phyloP scores from a whole-genome alignment of 2,113 vertebrate species.

The Eptesicus fuscus region DNA sequence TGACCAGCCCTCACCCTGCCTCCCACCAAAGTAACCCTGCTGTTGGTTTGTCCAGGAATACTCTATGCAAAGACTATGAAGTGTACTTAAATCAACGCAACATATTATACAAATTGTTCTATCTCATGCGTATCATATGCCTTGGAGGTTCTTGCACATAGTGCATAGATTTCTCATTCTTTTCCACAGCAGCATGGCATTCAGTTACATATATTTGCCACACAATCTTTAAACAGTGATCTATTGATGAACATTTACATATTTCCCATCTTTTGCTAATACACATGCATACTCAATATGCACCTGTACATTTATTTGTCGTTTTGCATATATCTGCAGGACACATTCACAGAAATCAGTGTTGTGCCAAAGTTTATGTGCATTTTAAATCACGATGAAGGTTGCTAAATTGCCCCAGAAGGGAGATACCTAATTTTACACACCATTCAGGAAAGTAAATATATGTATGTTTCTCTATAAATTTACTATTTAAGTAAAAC shows the following conservation, averaged over 20 bases:
- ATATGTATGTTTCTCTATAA: not conserved
- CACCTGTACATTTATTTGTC: not conserved
- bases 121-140: not conserved
- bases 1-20: not conserved
- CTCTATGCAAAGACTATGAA: not conserved
- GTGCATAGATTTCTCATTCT: not conserved
- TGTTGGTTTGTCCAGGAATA: not conserved
- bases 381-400: not conserved
- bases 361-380: not conserved
- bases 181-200: not conserved
- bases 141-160: not conserved
- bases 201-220: not conserved
- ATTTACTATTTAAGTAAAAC: not conserved
- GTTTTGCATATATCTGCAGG: not conserved
- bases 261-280: not conserved
- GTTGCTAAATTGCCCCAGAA: not conserved
- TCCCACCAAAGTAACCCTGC: accelerated
- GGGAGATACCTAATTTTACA: not conserved
- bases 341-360: not conserved
- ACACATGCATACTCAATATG: not conserved
- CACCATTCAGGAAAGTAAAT: not conserved
- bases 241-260: not conserved
- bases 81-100: not conserved
- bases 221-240: not conserved
- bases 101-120: not conserved